A percentile compares a stretch with the other conserved stretches of the same genome.
These are phyloP conservation scores for Lophotriccus pileatus DNA, from an alignment of 2,797 vertebrate species.

Conservation along the genomic window DNA sequence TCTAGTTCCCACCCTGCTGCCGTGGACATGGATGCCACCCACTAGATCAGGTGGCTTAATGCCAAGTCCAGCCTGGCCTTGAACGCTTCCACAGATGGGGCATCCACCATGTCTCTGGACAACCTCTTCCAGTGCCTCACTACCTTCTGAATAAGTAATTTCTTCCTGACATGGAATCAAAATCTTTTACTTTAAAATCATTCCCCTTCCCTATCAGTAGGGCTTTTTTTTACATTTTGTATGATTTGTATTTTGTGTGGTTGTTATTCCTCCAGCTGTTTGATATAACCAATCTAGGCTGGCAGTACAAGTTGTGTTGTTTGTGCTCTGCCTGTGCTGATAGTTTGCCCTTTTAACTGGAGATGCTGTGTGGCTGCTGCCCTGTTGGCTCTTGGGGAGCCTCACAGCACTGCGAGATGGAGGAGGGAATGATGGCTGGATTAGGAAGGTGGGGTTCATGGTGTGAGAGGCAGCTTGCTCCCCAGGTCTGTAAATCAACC, in stretches of 20 bases:
- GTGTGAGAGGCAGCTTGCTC: accelerated
- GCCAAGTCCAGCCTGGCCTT: not conserved
- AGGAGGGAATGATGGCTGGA: not conserved
- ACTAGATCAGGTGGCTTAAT: not conserved
- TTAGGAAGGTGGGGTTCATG: not conserved
- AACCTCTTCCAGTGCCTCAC: not conserved
- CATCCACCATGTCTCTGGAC: not conserved
- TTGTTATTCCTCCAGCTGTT: not conserved
- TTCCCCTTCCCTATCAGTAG: not conserved
- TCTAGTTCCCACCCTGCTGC: not conserved
- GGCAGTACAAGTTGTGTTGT: not conserved
- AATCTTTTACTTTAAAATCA: not conserved
- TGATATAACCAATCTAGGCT: not conserved
- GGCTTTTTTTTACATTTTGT: not conserved
- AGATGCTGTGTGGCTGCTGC: not conserved
- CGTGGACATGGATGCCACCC: not conserved
- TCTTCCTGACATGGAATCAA: not conserved
- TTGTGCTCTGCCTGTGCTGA: not conserved
- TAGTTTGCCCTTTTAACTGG: not conserved
- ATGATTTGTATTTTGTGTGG: not conserved
- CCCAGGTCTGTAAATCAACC: not conserved
- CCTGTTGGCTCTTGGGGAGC: not conserved
- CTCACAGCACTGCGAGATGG: not conserved
- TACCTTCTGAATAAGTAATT: not conserved
- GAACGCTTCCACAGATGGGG: not conserved